Evolutionary conservation across 2,113 vertebrate species (phyloP).

Genomic region (Peromyscus maniculatus): DNA sequence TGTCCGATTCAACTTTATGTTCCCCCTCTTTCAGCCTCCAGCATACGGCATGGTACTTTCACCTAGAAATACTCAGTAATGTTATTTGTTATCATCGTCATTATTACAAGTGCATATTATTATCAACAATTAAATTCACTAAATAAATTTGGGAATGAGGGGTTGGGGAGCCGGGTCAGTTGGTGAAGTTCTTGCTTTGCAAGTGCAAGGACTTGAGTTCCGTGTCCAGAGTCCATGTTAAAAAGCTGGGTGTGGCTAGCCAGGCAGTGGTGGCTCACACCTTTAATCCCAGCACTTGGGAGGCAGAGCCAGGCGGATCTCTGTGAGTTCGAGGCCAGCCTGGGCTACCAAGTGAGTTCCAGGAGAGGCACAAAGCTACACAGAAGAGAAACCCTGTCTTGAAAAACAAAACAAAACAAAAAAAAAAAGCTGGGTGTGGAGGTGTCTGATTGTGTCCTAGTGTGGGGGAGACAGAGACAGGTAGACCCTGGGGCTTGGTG

Average conservation of each 20-base stretch:
- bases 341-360: too few relatives aligned
- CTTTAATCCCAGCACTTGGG: too few relatives aligned
- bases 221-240: background rate
- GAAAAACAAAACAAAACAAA: too few relatives aligned
- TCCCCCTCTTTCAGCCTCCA: background rate
- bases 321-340: too few relatives aligned
- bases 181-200: background rate
- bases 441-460: background rate
- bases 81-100: background rate
- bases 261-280: too few relatives aligned
- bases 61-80: background rate
- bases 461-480: too few relatives aligned
- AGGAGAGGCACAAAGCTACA: too few relatives aligned
- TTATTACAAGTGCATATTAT: background rate
- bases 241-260: background rate
- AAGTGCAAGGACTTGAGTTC: background rate
- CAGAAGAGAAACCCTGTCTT: too few relatives aligned
- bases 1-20: background rate
- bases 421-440: background rate
- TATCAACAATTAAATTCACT: background rate
- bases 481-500: background rate
- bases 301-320: too few relatives aligned
- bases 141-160: background rate
- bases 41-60: background rate
- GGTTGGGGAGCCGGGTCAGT: background rate